These are phyloP conservation scores for Nymphicus hollandicus DNA, from an alignment of 2,113 vertebrate species.

Conservation along the genomic window DNA sequence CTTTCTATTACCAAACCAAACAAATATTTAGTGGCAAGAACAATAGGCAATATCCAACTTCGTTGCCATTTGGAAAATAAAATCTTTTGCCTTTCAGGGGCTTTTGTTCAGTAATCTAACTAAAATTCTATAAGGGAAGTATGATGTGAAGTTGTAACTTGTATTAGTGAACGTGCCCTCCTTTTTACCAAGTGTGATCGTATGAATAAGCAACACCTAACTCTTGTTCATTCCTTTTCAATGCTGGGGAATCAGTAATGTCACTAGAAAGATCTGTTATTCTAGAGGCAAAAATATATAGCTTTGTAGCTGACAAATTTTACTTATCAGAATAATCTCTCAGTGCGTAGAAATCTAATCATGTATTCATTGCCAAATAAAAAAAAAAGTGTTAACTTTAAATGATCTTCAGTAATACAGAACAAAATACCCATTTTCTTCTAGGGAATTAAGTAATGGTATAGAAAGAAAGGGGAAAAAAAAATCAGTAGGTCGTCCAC, in stretches of 20 bases:
- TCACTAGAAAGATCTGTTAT: not conserved
- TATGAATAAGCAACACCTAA: not conserved
- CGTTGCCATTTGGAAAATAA: not conserved
- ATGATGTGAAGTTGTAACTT: not conserved
- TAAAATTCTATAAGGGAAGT: not conserved
- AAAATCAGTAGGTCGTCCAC: constrained; percentile 84
- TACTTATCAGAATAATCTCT: not conserved
- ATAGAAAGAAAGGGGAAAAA: constrained; percentile 89
- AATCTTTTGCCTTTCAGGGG: not conserved
- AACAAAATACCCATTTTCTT: constrained; percentile 58
- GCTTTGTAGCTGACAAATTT: not conserved
- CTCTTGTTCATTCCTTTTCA: not conserved
- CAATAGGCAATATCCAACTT: not conserved
- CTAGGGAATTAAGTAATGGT: constrained; percentile 86
- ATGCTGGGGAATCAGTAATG: not conserved
- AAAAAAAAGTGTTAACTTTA: not conserved
- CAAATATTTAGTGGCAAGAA: not conserved
- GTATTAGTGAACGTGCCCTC: not conserved
- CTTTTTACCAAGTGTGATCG: not conserved
- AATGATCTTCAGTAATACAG: not conserved
- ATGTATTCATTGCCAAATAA: not conserved
- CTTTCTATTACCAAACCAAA: not conserved
- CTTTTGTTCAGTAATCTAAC: not conserved
- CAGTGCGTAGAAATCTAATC: not conserved
- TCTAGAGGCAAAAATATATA: not conserved